A percentile compares a stretch with the other conserved stretches of the same genome.
These are phyloP conservation scores for Rhodophaea formosa DNA, from an alignment of 2,888 invertebrate genomes.

Conservation along the genomic window DNA sequence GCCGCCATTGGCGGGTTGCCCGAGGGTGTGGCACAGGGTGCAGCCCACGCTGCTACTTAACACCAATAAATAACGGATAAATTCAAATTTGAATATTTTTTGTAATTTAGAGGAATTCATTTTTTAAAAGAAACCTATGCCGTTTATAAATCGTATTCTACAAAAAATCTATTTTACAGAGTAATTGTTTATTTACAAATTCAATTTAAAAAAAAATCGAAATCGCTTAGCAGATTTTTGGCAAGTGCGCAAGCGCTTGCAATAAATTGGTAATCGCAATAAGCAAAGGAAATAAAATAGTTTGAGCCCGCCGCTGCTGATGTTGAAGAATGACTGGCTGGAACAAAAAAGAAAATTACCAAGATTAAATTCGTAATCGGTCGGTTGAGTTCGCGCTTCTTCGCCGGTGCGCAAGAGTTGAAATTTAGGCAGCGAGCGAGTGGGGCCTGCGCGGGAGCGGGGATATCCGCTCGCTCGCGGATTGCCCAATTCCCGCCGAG, in stretches of 20 bases:
- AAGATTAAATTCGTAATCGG: slow-evolving; percentile 47
- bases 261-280: slow-evolving; percentile 39
- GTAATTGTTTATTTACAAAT: too few species aligned
- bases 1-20: slow-evolving; percentile 46
- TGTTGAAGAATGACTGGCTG: slow-evolving; percentile 37
- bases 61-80: background rate
- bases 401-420: slow-evolving; percentile 52
- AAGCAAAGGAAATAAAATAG: slow-evolving; percentile 31
- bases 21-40: slow-evolving; percentile 52
- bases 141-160: too few species aligned
- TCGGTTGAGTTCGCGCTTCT: slow-evolving; percentile 51
- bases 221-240: slow-evolving; percentile 30
- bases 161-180: too few species aligned
- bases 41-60: slow-evolving; percentile 29
- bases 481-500: slow-evolving; percentile 72
- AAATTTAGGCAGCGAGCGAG: slow-evolving; percentile 48
- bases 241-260: slow-evolving; percentile 18
- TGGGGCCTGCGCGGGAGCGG: slow-evolving; percentile 34
- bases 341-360: slow-evolving; percentile 51
- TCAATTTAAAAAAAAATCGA: background rate
- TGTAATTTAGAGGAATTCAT: background rate
- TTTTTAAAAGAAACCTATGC: background rate
- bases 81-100: background rate
- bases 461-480: slow-evolving; percentile 60
- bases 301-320: slow-evolving; percentile 22